phyloP scores from a whole-genome alignment of 2,797 vertebrate genomes.

The Tenualosa thibaudeaui region DNA sequence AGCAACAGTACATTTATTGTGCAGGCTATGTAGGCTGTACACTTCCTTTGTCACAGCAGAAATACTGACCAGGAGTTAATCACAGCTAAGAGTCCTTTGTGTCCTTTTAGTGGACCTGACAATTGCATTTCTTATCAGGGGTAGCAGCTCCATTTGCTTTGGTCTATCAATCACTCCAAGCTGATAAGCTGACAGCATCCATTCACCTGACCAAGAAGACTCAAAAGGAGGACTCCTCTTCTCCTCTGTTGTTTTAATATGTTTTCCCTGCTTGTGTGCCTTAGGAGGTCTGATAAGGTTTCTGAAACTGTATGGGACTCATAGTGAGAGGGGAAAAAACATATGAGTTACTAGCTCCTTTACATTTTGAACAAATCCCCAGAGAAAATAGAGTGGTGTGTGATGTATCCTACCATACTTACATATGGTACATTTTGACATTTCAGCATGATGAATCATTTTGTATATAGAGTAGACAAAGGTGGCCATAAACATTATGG shows the following conservation, averaged over 20 bases:
- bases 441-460: neutral
- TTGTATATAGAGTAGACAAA: neutral
- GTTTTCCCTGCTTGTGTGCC: neutral
- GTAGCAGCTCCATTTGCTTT: conserved; percentile 24
- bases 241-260: neutral
- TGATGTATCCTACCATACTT: too few relatives aligned
- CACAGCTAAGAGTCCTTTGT: neutral
- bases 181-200: conserved; percentile 35
- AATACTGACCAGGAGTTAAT: neutral
- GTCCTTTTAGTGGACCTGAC: neutral
- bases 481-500: neutral
- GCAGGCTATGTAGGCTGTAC: too few relatives aligned
- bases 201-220: neutral
- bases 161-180: conserved; percentile 40
- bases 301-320: neutral
- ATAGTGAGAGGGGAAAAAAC: neutral
- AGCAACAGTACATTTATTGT: too few relatives aligned
- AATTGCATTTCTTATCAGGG: conserved; percentile 30
- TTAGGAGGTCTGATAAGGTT: neutral
- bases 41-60: neutral
- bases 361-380: neutral
- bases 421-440: neutral
- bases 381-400: neutral
- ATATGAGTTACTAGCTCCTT: neutral
- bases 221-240: neutral